Base-by-base conservation (phyloP, 1,140 invertebrate genomes). In the Stratiolaelaps scimitus region DNA sequence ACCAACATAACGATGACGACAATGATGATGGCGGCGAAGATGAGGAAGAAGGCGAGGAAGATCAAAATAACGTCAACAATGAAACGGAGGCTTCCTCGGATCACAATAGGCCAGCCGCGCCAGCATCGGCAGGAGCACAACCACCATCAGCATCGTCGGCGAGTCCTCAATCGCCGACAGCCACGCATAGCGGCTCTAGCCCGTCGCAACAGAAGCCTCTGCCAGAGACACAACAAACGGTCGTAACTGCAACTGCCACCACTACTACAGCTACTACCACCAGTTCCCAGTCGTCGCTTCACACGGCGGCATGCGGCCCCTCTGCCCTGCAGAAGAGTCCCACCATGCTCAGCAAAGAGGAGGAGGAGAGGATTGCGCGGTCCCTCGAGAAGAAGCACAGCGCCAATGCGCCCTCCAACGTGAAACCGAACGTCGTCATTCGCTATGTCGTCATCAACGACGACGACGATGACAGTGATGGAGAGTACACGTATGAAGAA, bases 401-500 rank as follows among this genome's bases (percentile, higher is more conserved):
- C 15, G 23, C 53, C 15, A 15, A 26, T 23, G 34, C 13, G 26
- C 17, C 53, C 15, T 60, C 53, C 13, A 60, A 26, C 13, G 1
- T 15, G 34, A 23, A 15, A 10, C 17, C 53, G 23, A 60, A 60
- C 26, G 53, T 60, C 20, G 53, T 60, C 15, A 60, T 60, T 10
- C 53, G 53, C 4, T 60, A 60, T 23, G 53, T 60, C 13, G 53
- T 60, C 15, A 26, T 60, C 2, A 60, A 60, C 10, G 23, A 60
- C 26, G 53, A 60, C 47, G 47, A 48, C 26, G 53, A 60, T 26
- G 53, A 60, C 23, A 34, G 34, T 60, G 23, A 26, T 19, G 53
- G 53, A 15, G 53, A 60, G 26, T 60, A 60, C 23, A 60, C 53
- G 17, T 60, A 60, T 23, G 53, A 60, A 60, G 53, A 60, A 60